Evolutionary conservation across 2,797 vertebrate species (phyloP), one percentile per base, ranked within the genome.

Genomic region (Poecilia gillii): DNA sequence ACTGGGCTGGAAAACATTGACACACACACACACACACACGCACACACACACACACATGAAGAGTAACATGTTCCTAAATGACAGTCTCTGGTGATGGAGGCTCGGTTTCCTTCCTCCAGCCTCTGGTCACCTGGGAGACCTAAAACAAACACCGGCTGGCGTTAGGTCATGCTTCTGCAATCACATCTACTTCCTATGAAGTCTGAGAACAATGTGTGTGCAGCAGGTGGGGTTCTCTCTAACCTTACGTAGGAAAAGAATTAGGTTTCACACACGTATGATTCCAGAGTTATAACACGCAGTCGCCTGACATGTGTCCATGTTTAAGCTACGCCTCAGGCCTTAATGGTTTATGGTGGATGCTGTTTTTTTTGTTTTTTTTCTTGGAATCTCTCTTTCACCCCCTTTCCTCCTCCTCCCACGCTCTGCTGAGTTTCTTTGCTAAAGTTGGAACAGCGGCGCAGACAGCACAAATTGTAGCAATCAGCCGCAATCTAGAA

Each of bases 131-230:
- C 93, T 94, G 94, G 94, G 95, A 95, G 93, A 95, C 92, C 91
- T 95, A 93, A 95, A 94, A 94, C 92, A 94, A 95, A 95, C 94
- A 94, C 92, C 91, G 94, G 92, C 94, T 92, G 87, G 93, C 72
- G 91, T 95, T 94, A 95, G 93, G 92, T 96, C 94, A 95, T 94
- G 94, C 93, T 94, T 93, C 90, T 94, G 94, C 91, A 94, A 95
- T 94, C 93, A 94, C 88, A 91, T 93, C 91, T 90, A 94, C 92
- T 94, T 96, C 95, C 93, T 94, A 93, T 94, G 89, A 91, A 92
- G 90, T 89, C 86, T 78, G 39, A 90, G 91, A 88, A 89, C 86
- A 84, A 75, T 79, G 74, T 88, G 78, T 46, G 72, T 43, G 85
- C 77, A 90, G 93, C 94, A 95, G 94, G 93, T 95, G 94, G 93